Base-by-base conservation (phyloP, 1,140 invertebrate genomes). In the Conus betulinus region DNA sequence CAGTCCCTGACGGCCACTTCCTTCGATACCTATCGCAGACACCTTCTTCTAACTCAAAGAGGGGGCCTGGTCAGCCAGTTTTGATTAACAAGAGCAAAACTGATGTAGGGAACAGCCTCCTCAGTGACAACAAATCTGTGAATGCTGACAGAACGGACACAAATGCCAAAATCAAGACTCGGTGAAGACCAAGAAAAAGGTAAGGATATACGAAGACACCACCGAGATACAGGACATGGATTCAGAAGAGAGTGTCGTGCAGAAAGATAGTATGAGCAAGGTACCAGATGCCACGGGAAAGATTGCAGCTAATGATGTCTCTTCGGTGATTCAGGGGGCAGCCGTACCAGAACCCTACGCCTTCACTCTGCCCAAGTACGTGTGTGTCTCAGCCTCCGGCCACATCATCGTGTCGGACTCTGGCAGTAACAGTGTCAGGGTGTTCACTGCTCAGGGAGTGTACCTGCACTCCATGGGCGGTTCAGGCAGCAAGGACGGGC, bases 401-500 rank as follows among this genome's bases (percentile, higher is more conserved):
- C 85, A 91, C 10, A 93, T 94, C 84, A 79, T 93, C 52, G 91
- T 94, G 0, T 91, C 93, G 7, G 93, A 94, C 87, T 93, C 93
- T 1, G 92, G 91, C 52, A 92, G 92, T 81, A 93, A 94, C 79
- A 91, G 89, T 81, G 84, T 94, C 15, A 92, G 92, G 81, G 82
- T 93, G 25, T 93, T 94, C 88, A 89, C 90, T 88, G 82, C 87
- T 17, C 81, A 91, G 23, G 92, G 92, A 20, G 85, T 88, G 11
- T 91, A 91, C 63, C 55, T 96, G 83, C 90, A 88, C 13, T 96
- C 97, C 2, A 97, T 98, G 91, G 98, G 97, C 8, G 96, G 96
- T 74, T 97, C 97, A 90, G 97, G 97, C 0, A 96, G 97, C 85
- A 96, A 96, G 6, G 96, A 97, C 89, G 97, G 98, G 0, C 96